phyloP scores from a whole-genome alignment of 2,113 vertebrate genomes.

The Dicerorhinus sumatrensis region DNA sequence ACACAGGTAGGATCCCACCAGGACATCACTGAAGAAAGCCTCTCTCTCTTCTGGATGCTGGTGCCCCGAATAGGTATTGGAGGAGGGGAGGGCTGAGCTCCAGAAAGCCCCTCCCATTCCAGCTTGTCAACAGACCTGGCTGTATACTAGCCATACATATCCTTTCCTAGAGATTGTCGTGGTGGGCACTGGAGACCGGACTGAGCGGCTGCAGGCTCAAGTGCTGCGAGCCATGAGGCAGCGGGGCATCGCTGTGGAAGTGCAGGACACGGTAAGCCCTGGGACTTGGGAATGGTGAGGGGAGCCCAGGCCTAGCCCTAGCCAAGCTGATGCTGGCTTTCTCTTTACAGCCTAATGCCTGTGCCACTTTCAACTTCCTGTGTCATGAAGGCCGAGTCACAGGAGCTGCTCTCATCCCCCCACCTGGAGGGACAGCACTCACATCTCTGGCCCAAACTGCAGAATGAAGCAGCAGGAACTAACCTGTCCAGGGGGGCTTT shows the following conservation, averaged over 20 bases:
- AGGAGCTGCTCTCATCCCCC: conserved; percentile 95
- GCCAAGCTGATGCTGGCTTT: conserved; percentile 19
- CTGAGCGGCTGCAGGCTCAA: conserved; percentile 88
- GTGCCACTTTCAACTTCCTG: conserved; percentile 98
- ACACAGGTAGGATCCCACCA: conserved; percentile 90
- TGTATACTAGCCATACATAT: neutral
- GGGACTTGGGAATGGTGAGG: neutral
- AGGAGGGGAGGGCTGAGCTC: neutral
- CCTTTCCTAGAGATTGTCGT: conserved; percentile 93
- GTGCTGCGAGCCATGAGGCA: conserved; percentile 88
- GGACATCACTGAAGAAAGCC: conserved; percentile 93
- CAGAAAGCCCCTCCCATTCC: neutral
- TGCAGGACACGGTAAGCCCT: conserved; percentile 95
- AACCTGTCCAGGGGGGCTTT: neutral
- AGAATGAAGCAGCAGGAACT: neutral
- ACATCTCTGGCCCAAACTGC: neutral
- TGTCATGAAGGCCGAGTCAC: conserved; percentile 89
- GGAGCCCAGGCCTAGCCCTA: neutral
- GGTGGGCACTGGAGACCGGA: conserved; percentile 93
- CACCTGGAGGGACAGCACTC: conserved; percentile 64
- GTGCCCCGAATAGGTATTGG: conserved; percentile 92
- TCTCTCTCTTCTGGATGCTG: conserved; percentile 94
- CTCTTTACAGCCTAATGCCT: conserved; percentile 93
- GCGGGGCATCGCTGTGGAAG: conserved; percentile 94
- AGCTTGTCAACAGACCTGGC: too few relatives aligned